These are phyloP conservation scores for Polylopha cassiicola DNA, from an alignment of 2,888 invertebrate species.

Conservation along the genomic window DNA sequence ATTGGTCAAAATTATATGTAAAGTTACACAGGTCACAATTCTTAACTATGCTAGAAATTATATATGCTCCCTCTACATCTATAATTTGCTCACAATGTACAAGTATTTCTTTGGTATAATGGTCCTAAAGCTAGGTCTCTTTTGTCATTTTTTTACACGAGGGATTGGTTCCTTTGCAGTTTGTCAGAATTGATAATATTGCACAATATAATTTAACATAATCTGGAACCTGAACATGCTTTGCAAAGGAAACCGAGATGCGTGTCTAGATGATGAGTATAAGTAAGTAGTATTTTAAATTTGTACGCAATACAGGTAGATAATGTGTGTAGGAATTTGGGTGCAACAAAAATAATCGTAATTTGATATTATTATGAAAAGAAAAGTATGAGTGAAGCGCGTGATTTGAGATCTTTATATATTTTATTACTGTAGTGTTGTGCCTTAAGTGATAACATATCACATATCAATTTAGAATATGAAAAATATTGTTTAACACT, in stretches of 20 bases:
- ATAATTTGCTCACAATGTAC: constrained; percentile 67
- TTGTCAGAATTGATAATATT: constrained; percentile 24
- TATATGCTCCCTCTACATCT: constrained; percentile 56
- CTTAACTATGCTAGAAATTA: constrained; percentile 66
- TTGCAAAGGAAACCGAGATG: constrained; percentile 41
- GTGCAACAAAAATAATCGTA: constrained; percentile 24
- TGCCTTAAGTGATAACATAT: constrained; percentile 61
- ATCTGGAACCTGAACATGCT: constrained; percentile 28
- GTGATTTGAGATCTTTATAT: constrained; percentile 36
- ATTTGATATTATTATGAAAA: constrained; percentile 10
- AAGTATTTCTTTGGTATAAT: constrained; percentile 75
- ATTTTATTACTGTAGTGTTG: constrained; percentile 20
- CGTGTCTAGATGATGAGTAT: constrained; percentile 13
- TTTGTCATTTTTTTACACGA: constrained; percentile 64
- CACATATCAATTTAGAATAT: constrained; percentile 69
- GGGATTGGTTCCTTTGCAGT: constrained; percentile 56
- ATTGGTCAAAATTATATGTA: constrained; percentile 58
- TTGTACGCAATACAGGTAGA: constrained; percentile 29
- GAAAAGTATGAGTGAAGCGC: constrained; percentile 25
- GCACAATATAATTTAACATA: constrained; percentile 29
- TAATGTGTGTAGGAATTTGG: constrained; percentile 14
- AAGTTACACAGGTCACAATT: constrained; percentile 60
- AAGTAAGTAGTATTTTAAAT: constrained; percentile 23
- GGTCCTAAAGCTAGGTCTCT: constrained; percentile 67
- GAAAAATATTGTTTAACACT: constrained; percentile 52